Percentiles rank a stretch among this genome's conserved stretches.
Evolutionary conservation across 2,888 invertebrate species (phyloP).

Genomic region (Xestia rhomboidea): DNA sequence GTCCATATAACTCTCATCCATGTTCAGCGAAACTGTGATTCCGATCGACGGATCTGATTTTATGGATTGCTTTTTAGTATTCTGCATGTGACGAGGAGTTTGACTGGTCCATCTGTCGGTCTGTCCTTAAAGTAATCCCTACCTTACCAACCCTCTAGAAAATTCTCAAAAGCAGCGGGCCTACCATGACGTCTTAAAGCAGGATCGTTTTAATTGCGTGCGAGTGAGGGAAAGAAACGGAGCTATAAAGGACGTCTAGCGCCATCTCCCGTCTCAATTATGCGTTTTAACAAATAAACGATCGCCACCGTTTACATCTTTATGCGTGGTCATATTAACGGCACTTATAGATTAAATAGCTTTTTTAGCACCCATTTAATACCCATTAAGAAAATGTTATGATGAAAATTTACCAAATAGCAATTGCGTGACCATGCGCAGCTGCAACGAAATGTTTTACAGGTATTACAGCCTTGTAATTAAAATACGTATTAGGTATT

Average conservation of each 20-base stretch:
- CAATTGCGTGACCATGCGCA: slow-evolving; percentile 1
- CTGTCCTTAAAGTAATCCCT: slow-evolving; percentile 26
- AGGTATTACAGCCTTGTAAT: slow-evolving; percentile 23
- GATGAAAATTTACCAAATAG: neutral
- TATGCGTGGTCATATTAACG: neutral
- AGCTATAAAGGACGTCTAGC: no score
- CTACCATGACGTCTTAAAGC: no score
- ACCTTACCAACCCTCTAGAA: neutral
- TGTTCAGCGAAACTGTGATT: slow-evolving; percentile 65
- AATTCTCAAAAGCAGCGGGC: neutral
- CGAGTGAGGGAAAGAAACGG: no score
- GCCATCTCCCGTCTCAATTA: neutral
- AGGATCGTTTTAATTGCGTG: no score
- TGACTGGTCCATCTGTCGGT: slow-evolving; percentile 24
- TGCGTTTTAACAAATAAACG: neutral
- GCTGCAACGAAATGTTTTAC: slow-evolving; percentile 7
- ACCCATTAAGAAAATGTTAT: slow-evolving; percentile 13
- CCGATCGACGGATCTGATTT: slow-evolving; percentile 63
- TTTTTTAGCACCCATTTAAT: neutral
- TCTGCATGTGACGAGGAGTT: slow-evolving; percentile 50
- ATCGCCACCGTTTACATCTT: neutral
- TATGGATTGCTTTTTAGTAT: slow-evolving; percentile 56
- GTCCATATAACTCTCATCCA: slow-evolving; percentile 68
- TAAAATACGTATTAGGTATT: slow-evolving; percentile 20
- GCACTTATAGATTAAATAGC: neutral